Percentiles rank a stretch among this genome's conserved stretches.
Conservation (phyloP, 2,888 invertebrate genomes). For the Brachyptera risi region DNA sequence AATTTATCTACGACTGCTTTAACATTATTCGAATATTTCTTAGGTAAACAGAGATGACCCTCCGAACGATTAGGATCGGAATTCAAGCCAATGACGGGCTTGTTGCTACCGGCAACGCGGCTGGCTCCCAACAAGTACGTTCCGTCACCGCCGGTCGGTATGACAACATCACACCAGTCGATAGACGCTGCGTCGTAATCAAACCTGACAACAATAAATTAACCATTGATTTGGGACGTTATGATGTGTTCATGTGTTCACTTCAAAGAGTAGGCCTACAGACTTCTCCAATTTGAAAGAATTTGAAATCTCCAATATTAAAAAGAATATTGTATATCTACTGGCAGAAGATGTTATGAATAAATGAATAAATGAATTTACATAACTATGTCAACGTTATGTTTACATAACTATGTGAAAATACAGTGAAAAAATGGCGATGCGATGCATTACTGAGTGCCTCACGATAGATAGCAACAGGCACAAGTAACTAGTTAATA, state of each 20-base stretch:
- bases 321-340: too few species aligned
- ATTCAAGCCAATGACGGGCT: constrained; percentile 96
- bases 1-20: constrained; percentile 73
- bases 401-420: too few species aligned
- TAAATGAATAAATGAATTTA: too few species aligned
- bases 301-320: too few species aligned
- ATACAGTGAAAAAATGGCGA: too few species aligned
- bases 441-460: too few species aligned
- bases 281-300: constrained; percentile 5
- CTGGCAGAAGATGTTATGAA: too few species aligned
- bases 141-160: constrained; percentile 94
- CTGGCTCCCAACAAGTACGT: constrained; percentile 93
- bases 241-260: too few species aligned
- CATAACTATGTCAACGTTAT: too few species aligned
- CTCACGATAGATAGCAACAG: too few species aligned
- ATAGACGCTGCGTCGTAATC: constrained; percentile 64
- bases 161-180: constrained; percentile 85
- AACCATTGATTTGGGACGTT: constrained; percentile 32
- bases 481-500: too few species aligned
- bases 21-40: constrained; percentile 76
- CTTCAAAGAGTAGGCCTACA: background rate
- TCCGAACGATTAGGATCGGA: constrained; percentile 92
- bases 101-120: constrained; percentile 66
- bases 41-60: constrained; percentile 86
- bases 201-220: constrained; percentile 45